Base-by-base conservation (phyloP, 2,113 vertebrate genomes). In the Sigmodon hispidus region DNA sequence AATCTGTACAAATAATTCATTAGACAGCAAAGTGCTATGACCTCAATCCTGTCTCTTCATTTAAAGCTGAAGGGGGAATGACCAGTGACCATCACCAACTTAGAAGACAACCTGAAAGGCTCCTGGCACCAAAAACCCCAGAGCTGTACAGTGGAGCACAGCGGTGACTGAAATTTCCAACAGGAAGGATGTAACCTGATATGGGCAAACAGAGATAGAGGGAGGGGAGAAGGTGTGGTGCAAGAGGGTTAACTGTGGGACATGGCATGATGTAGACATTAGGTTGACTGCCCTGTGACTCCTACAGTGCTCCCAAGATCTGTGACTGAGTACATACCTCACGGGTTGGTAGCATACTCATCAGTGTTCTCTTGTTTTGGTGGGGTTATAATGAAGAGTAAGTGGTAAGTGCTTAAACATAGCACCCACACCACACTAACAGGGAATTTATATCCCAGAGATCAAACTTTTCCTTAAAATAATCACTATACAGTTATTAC, bases 1-100 rank as follows among this genome's bases (percentile, higher is more conserved):
- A 45, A 93, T 94, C 70, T 77, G 70, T n/a, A 88, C 80, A 95
- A 90, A 92, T 72, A 97, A 85, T 73, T 84, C 90, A 90, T 55
- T 50, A 72, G 87, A 63, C 24, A 55, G 73, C n/a, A 59, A 7
- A 83, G 45, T 67, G 26, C 26, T 75, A 45, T 24, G 65, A 61
- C 67, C 77, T 67, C 92, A 63, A 36, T 65, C 63, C 52, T 87
- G 72, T 50, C 65, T 92, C 80, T 45, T 87, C 50, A 89, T 67
- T 77, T 85, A 92, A 87, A 95, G n/a, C 76, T 89, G 19, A 80
- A 91, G n/a, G 17, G n/a, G 69, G 43, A 63, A 72, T 76, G 70
- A 88, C 59, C 48, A 81, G n/a, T 52, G 57, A 19, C 1, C 72
- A 31, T 22, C 87, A 59, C n/a, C 69, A 73, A 45, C 34, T 45